Percentiles rank a stretch among this genome's conserved stretches.
These are phyloP conservation scores for Egretta garzetta DNA, from an alignment of 2,113 vertebrate species.

Conservation along the genomic window DNA sequence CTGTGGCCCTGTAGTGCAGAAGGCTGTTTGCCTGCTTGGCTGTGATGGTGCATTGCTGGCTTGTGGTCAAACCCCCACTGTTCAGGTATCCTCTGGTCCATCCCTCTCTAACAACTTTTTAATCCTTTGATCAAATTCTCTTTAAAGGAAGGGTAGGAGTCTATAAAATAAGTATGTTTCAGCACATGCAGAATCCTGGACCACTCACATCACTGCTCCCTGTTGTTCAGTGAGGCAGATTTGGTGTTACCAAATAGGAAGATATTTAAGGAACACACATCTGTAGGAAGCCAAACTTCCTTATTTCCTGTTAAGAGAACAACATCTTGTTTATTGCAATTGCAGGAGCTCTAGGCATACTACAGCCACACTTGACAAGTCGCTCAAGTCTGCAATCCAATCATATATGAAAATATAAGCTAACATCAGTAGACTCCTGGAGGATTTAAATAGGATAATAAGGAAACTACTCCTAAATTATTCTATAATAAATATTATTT, in stretches of 20 bases:
- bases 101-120: neutral
- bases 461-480: neutral
- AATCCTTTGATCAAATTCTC: neutral
- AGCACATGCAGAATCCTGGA: accelerated
- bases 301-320: neutral
- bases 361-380: neutral
- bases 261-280: neutral
- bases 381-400: neutral
- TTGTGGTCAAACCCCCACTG: accelerated
- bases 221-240: accelerated
- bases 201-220: accelerated
- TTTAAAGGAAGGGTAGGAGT: neutral
- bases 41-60: neutral
- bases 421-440: neutral
- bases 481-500: neutral
- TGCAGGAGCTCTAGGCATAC: neutral
- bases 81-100: neutral
- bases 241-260: neutral
- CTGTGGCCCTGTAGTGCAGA: neutral
- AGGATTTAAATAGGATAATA: neutral
- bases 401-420: neutral
- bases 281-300: neutral
- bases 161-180: neutral
- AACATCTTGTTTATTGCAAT: neutral
- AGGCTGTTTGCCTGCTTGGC: neutral